Conservation (phyloP, 2,797 vertebrate genomes). For the Rhinichthys osculus region DNA sequence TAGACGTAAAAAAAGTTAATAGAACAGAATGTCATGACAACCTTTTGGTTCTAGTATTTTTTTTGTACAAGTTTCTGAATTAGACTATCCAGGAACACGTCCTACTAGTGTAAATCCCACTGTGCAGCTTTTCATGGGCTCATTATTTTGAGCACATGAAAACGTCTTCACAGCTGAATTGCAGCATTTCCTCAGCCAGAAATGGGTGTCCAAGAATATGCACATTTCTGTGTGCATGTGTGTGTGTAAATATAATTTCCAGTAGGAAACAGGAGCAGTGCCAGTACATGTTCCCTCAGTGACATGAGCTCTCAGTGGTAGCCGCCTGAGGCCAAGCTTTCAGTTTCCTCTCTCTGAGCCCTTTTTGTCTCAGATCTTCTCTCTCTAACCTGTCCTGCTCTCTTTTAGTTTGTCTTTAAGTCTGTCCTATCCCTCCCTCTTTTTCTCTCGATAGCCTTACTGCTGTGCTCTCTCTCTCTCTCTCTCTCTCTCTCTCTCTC, state of each 20-base stretch:
- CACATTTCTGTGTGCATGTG: constrained; percentile 24
- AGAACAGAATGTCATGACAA: neutral
- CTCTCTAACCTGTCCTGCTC: constrained; percentile 33
- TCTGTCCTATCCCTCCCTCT: constrained; percentile 1
- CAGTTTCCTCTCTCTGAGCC: constrained; percentile 31
- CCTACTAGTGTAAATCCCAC: constrained; percentile 16
- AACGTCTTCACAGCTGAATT: neutral
- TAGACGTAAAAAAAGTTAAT: neutral
- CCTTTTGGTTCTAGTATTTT: neutral
- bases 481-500: neutral
- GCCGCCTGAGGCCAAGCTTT: constrained; percentile 47
- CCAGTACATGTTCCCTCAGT: constrained; percentile 31
- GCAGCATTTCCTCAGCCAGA: constrained; percentile 7
- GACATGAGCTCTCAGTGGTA: constrained; percentile 33
- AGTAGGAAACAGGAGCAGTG: constrained; percentile 22
- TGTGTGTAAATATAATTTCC: constrained; percentile 33
- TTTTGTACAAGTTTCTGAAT: neutral
- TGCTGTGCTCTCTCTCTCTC: constrained; percentile 38
- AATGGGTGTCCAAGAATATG: constrained; percentile 19
- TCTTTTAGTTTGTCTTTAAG: constrained; percentile 30
- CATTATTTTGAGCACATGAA: constrained; percentile 12
- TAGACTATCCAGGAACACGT: neutral
- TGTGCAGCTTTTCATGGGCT: constrained; percentile 1
- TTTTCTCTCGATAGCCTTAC: neutral
- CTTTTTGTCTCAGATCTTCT: constrained; percentile 29